Conservation (phyloP, 2,113 vertebrate species). For the Atractosteus spatula region DNA sequence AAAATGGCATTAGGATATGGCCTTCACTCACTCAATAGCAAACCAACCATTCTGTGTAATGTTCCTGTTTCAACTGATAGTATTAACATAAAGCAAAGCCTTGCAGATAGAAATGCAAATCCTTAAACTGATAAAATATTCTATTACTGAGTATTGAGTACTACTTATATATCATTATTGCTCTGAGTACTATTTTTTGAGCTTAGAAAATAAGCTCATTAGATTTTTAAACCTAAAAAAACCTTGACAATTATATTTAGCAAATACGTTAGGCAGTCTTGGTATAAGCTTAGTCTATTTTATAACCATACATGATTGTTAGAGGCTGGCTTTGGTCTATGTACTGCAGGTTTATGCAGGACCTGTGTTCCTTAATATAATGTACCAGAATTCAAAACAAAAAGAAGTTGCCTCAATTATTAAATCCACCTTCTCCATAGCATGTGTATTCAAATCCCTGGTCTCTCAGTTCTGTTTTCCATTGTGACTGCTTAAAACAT, state of each 20-base stretch:
- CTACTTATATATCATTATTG: slow-evolving; percentile 11
- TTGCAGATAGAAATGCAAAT: slow-evolving; percentile 43
- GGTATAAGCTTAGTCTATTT: slow-evolving; percentile 30
- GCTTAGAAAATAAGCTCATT: slow-evolving; percentile 29
- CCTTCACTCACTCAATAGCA: slow-evolving; percentile 32
- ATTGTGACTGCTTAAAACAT: slow-evolving; percentile 50
- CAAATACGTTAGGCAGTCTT: not conserved
- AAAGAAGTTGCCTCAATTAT: slow-evolving; percentile 54
- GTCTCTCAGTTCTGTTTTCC: slow-evolving; percentile 42
- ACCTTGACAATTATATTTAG: not conserved
- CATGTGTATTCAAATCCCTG: slow-evolving; percentile 37
- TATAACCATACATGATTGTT: slow-evolving; percentile 36
- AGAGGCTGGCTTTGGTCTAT: slow-evolving; percentile 18
- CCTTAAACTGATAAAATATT: slow-evolving; percentile 29
- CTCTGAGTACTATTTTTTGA: not conserved
- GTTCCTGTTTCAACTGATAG: slow-evolving; percentile 29
- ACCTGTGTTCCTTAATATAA: slow-evolving; percentile 39
- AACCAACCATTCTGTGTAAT: slow-evolving; percentile 27
- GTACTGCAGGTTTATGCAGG: slow-evolving; percentile 15
- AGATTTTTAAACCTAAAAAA: slow-evolving; percentile 3
- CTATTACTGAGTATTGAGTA: too few species aligned
- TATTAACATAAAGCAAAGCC: slow-evolving; percentile 27
- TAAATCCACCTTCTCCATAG: slow-evolving; percentile 44
- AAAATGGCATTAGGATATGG: slow-evolving; percentile 39
- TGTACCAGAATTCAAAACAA: slow-evolving; percentile 48